Base-by-base conservation (phyloP, 2,797 vertebrate genomes). In the Erpetoichthys calabaricus region DNA sequence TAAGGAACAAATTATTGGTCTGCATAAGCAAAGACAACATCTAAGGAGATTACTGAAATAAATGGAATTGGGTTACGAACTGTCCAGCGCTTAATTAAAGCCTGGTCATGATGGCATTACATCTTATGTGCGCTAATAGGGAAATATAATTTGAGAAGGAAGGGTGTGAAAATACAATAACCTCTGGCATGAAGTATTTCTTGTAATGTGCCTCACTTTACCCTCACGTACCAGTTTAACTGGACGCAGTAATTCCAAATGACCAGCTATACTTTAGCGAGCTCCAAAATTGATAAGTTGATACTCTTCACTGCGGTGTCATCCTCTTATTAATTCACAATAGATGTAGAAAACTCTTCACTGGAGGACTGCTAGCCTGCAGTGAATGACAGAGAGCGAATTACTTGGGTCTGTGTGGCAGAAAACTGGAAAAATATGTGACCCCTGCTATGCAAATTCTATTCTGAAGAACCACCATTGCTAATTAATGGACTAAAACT, bases 401-500 rank as follows among this genome's bases (percentile, higher is more conserved):
- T 49, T 49, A 42, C 7, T 7, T 54, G 53, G 53, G 49, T 10
- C 51, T 45, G 45, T 9, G 10, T 4, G 4, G 57, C 42, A 9
- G 66, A 72, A 67, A 67, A 72, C 73, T 68, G 55, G 65, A 64
- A 74, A 49, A 73, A 71, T 63, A 65, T 69, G 72, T 69, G 77
- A 82, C 80, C 80, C 75, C 68, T 68, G 71, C 75, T 58, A 63
- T 66, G 78, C 73, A 67, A 68, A 73, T 79, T 79, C 78, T 77
- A 77, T 82, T 85, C 75, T 80, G 73, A 81, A 77, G 57, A 70
- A 73, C 72, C 75, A 51, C 80, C 79, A 71, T 75, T 76, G 72
- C 81, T 82, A 83, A 86, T 86, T 85, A 87, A 86, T 80, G 76
- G 80, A 85, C 79, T 80, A 60, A 63, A 75, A 76, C 75, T 80